phyloP scores from a whole-genome alignment of 2,888 invertebrate genomes.

The Zele albiditarsus region DNA sequence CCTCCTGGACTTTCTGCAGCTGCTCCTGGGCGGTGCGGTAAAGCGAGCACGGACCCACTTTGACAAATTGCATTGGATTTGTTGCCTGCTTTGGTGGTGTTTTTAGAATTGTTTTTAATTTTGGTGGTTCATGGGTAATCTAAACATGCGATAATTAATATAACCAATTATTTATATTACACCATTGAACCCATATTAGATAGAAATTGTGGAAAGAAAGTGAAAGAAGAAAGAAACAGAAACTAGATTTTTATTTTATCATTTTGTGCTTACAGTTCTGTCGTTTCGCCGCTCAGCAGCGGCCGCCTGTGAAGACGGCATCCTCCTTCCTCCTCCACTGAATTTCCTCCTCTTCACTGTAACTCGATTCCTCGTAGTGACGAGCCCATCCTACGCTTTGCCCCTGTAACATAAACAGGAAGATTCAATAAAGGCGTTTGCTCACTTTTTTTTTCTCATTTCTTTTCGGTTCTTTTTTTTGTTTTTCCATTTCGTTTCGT shows the following conservation, averaged over 20 bases:
- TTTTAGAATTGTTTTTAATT: slow-evolving; percentile 69
- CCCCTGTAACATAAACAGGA: slow-evolving; percentile 61
- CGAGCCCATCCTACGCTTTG: slow-evolving; percentile 68
- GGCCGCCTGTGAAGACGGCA: slow-evolving; percentile 70
- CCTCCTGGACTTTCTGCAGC: slow-evolving; percentile 87
- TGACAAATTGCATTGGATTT: slow-evolving; percentile 92
- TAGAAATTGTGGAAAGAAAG: neutral
- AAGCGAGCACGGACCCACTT: slow-evolving; percentile 90
- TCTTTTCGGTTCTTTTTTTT: neutral
- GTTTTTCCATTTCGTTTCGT: neutral
- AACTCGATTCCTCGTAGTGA: slow-evolving; percentile 61
- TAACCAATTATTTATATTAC: neutral
- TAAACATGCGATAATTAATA: slow-evolving; percentile 44
- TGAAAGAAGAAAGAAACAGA: neutral
- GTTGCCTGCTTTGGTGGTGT: slow-evolving; percentile 88
- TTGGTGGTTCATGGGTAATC: slow-evolving; percentile 70
- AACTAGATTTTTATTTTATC: slow-evolving; percentile 11
- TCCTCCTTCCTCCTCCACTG: slow-evolving; percentile 56
- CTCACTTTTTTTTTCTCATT: neutral
- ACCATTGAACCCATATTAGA: neutral
- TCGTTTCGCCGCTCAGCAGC: slow-evolving; percentile 69
- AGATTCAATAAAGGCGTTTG: slow-evolving; percentile 50
- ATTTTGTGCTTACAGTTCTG: slow-evolving; percentile 62
- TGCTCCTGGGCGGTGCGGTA: slow-evolving; percentile 90
- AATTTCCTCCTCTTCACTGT: slow-evolving; percentile 63